phyloP scores from a whole-genome alignment of 1,140 invertebrate genomes.

The Heliothis virescens region DNA sequence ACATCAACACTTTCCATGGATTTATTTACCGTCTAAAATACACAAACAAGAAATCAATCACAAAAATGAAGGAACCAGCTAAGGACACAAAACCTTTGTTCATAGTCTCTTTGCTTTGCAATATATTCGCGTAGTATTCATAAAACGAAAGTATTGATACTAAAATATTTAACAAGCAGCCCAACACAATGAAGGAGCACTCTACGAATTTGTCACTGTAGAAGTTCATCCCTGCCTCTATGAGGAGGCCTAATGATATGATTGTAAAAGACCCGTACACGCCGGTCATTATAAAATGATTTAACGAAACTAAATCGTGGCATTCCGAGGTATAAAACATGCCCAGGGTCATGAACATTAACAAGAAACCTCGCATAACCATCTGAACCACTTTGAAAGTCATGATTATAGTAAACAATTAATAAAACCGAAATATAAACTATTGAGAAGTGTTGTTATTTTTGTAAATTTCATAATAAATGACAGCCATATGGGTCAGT shows the following conservation, averaged over 20 bases:
- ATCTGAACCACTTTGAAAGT: conserved; percentile 64
- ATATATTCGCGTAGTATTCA: conserved; percentile 54
- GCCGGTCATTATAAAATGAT: conserved; percentile 68
- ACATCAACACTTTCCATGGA: no score
- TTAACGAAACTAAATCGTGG: conserved; percentile 53
- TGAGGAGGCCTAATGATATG: conserved; percentile 63
- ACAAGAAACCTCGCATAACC: conserved; percentile 62
- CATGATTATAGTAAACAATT: neutral
- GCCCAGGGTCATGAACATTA: conserved; percentile 60
- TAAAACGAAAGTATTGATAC: conserved; percentile 57
- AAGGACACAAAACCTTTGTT: conserved; percentile 62
- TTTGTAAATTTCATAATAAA: conserved; percentile 4
- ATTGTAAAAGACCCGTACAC: conserved; percentile 65
- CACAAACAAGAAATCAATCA: conserved; percentile 59
- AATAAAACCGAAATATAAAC: no score
- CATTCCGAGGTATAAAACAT: conserved; percentile 67
- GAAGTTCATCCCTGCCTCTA: conserved; percentile 66
- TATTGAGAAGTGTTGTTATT: neutral
- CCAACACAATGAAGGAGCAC: conserved; percentile 56
- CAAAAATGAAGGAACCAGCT: conserved; percentile 57
- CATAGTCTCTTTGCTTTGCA: conserved; percentile 53
- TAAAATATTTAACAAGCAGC: conserved; percentile 59
- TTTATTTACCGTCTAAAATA: neutral
- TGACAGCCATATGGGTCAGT: neutral
- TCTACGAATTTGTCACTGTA: conserved; percentile 61